Evolutionary conservation across 2,113 vertebrate species (phyloP), one percentile per base, ranked within the genome.

Genomic region (Clarias macrocephalus): DNA sequence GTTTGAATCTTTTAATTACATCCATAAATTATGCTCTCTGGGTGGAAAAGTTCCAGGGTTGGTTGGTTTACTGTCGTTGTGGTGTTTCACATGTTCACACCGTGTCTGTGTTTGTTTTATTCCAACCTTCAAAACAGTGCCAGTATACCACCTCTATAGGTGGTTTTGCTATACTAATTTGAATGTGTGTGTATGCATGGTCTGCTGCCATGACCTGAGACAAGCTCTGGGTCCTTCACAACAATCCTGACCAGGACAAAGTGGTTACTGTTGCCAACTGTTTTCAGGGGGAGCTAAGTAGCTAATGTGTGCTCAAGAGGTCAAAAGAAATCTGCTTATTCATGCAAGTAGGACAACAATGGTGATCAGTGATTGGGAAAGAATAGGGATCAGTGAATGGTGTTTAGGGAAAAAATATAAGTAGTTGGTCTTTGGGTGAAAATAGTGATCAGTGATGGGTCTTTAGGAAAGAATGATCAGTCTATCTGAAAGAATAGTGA

Each of bases 271-370:
- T 75, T 75, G 37, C 37, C 37, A 75, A 52, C 11, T 13, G 48
- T 76, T 76, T 76, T 54, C 73, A 52, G 42, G 73, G 73, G 48
- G 54, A 8, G 7, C 48, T 48, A 54, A 77, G 48, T 28, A 56
- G 25, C 75, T 77, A 28, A 54, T 77, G 75, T 15, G 16, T 77
- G 12, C 52, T 56, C 5, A 77, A 56, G 54, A 18, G 75, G 25
- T 77, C 48, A 77, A 13, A 52, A 77, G 25, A 77, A 77, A 18
- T 77, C 25, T 77, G 15, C 75, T 77, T 77, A 77, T 77, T 77
- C 52, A 56, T 56, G 25, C 48, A 77, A 18, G 48, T 8, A 52
- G 48, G 13, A 56, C 75, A 56, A 56, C 5, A 77, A 16, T 56
- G 25, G 42, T 23, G 42, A 25, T 52, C 12, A 52, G 23, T 76